phyloP scores from a whole-genome alignment of 2,797 vertebrate species.

The Epinephelus malabaricus region DNA sequence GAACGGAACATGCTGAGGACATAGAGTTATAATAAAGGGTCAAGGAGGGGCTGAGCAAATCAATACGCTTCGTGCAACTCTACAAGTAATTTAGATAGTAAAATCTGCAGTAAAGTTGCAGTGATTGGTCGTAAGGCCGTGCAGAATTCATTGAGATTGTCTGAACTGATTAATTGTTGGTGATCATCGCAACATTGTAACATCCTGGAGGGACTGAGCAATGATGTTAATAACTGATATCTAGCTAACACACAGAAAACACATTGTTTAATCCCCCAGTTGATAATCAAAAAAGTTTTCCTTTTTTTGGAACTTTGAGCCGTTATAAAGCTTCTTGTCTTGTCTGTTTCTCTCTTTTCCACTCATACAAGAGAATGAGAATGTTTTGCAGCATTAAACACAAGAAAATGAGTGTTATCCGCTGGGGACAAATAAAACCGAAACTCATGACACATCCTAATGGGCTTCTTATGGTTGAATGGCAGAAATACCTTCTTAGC shows the following conservation, averaged over 20 bases:
- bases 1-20: constrained; percentile 31
- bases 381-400: constrained; percentile 60
- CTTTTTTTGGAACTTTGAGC: background rate
- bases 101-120: too few species aligned
- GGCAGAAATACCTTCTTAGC: constrained; percentile 30
- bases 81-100: too few species aligned
- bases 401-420: constrained; percentile 39
- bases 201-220: background rate
- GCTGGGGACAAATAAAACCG: constrained; percentile 39
- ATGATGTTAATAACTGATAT: background rate
- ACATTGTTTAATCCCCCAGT: background rate
- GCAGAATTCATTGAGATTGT: too few species aligned
- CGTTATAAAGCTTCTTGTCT: constrained; percentile 9
- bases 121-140: too few species aligned
- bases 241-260: constrained; percentile 17
- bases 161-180: too few species aligned
- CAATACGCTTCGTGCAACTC: too few species aligned
- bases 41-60: too few species aligned
- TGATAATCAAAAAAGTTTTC: constrained; percentile 14
- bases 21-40: background rate
- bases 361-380: constrained; percentile 23
- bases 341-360: background rate
- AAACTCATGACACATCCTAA: constrained; percentile 49
- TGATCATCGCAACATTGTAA: too few species aligned
- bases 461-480: constrained; percentile 51